Evolutionary conservation across 2,888 invertebrate species (phyloP).

Genomic region (Mimachlamys varia): DNA sequence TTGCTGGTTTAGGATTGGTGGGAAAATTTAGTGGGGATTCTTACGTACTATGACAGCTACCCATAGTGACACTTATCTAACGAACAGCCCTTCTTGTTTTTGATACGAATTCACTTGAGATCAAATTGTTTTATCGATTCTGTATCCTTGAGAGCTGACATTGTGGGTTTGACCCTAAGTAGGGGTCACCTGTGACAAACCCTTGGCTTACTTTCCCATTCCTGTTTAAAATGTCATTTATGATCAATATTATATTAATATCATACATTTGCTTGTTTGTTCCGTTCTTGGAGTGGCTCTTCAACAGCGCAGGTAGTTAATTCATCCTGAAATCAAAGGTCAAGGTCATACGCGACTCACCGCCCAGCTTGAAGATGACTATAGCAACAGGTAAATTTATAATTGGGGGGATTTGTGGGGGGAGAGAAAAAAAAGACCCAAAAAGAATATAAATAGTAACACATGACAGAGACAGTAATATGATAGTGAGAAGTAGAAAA

Average conservation of each 20-base stretch:
- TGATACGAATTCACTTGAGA: conserved; percentile 36
- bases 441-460: not conserved
- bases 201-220: conserved; percentile 11
- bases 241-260: conserved; percentile 32
- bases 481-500: not conserved
- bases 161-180: conserved; percentile 24
- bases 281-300: conserved; percentile 27
- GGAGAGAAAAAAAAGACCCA: not conserved
- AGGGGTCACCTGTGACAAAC: conserved; percentile 28
- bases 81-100: conserved; percentile 8
- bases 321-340: not conserved
- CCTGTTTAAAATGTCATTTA: conserved; percentile 14
- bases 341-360: not conserved
- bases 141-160: conserved; percentile 3
- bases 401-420: not conserved
- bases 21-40: not conserved
- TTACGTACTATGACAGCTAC: not conserved
- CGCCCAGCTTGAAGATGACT: not conserved
- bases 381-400: conserved; percentile 36
- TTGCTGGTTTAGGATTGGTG: not conserved
- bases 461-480: not conserved
- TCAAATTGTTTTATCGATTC: conserved; percentile 36
- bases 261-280: conserved; percentile 33
- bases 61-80: conserved; percentile 24
- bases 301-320: conserved; percentile 7